Conservation (phyloP, 2,888 invertebrate species). For the Sclerodermus sp. region DNA sequence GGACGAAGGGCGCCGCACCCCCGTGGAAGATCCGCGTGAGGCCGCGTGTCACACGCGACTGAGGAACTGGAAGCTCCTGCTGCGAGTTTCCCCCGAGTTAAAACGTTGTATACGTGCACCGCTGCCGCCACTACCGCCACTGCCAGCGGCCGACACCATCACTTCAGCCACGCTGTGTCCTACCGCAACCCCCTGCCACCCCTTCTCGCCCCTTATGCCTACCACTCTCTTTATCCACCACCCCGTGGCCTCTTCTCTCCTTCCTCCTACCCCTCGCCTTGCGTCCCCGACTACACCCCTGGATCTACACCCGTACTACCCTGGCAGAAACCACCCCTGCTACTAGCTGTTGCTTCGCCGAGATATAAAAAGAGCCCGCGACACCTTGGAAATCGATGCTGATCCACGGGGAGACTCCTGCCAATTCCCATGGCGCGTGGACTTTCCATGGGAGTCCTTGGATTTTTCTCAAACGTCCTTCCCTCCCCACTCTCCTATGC, state of each 20-base stretch:
- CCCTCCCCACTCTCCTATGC: too few species aligned
- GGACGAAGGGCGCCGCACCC: neutral
- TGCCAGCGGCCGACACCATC: too few species aligned
- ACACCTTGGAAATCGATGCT: neutral
- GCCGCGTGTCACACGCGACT: slow-evolving; percentile 48
- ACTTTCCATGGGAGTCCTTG: too few species aligned
- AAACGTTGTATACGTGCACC: slow-evolving; percentile 14
- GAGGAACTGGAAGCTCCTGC: slow-evolving; percentile 33
- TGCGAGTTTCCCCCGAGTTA: slow-evolving; percentile 34
- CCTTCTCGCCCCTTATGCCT: slow-evolving; percentile 1
- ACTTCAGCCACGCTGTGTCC: neutral
- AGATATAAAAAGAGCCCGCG: neutral
- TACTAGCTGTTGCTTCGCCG: slow-evolving; percentile 38
- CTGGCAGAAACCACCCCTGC: slow-evolving; percentile 23
- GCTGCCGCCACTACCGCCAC: too few species aligned
- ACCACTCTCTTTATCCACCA: neutral
- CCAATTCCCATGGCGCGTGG: too few species aligned
- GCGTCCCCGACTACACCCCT: slow-evolving; percentile 4
- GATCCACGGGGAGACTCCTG: neutral
- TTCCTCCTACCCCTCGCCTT: neutral
- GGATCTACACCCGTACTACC: too few species aligned
- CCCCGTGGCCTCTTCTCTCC: too few species aligned
- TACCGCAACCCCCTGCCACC: slow-evolving; percentile 3
- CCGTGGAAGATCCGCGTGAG: slow-evolving; percentile 18
- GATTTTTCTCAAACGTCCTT: too few species aligned